phyloP scores from a whole-genome alignment of 2,888 invertebrate genomes.

The Lamellibrachia columna region DNA sequence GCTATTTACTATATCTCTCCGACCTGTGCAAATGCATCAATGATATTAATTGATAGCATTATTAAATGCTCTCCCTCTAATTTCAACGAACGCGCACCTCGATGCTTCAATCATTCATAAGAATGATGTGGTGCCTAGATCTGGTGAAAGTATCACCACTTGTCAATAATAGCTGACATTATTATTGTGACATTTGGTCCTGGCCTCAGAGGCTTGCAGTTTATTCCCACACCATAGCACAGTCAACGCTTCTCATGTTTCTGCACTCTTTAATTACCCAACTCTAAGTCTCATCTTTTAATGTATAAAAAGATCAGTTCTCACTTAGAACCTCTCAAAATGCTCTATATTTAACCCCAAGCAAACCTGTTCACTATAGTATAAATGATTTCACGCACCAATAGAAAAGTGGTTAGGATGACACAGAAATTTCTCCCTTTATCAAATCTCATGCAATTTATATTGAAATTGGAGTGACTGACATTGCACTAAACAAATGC shows the following conservation, averaged over 20 bases:
- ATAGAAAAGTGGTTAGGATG: too few relatives aligned
- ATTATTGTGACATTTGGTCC: neutral
- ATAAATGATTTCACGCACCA: too few relatives aligned
- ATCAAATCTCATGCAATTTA: neutral
- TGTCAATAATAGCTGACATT: neutral
- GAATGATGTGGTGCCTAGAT: neutral
- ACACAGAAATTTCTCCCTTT: too few relatives aligned
- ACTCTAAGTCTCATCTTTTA: neutral
- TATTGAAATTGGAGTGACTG: neutral
- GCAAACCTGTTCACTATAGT: too few relatives aligned
- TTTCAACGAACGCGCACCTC: neutral
- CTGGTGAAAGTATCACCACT: neutral
- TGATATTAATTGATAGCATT: neutral
- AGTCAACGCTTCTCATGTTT: neutral
- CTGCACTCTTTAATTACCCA: neutral
- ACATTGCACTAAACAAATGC: neutral
- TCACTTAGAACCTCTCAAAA: too few relatives aligned
- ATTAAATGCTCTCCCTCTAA: neutral
- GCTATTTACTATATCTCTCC: neutral
- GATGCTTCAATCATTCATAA: neutral
- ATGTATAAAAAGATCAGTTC: neutral
- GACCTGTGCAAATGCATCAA: neutral
- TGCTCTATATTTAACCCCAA: too few relatives aligned
- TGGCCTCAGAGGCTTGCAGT: neutral
- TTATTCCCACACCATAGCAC: neutral